Base-by-base conservation (phyloP, 2,113 vertebrate genomes). In the Laticauda laticaudata region DNA sequence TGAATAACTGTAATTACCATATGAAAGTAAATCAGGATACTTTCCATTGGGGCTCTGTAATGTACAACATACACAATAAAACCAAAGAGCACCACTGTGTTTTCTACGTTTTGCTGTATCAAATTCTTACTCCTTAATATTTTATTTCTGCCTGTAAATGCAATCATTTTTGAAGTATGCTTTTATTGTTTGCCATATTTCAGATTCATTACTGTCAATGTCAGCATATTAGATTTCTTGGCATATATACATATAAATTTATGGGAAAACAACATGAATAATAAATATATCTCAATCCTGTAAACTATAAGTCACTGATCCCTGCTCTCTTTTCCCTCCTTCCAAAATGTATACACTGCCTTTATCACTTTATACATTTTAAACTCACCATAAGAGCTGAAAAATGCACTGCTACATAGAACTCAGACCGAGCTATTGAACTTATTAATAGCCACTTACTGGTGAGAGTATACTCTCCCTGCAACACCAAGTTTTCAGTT, bases 121-220 rank as follows among this genome's bases (percentile, higher is more conserved):
- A 92, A 93, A 90, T 91, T 93, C 86, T 18, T 95, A 53, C 92
- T 9, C 18, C 34, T 92, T 95, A 92, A 93, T 90, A 94, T 90
- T 94, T 92, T 69, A 53, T 85, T 94, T 92, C 90, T 91, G 86
- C 92, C 92, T 92, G 20, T 88, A 93, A 95, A 90, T 89, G 29
- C 55, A 93, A 89, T 53, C 11, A 56, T 85, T 69, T 95, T 86
- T 94, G 55, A 95, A 93, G 20, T 43, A 93, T 75, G 59, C 14
- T 93, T 93, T 87, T 95, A 61, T 92, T 92, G 61, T 88, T 90
- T 90, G 24, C 53, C 51, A 54, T 48, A 57, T 90, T 95, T 96
- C 75, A 87, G 87, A 86, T 0, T 90, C 56, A 90, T 93, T 93
- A 88, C 24, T 91, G 85, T 94, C 14, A 54, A 5, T 86, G 39